Evolutionary conservation across 53 echinoderm and acorn worm genomes (phyloP), one percentile per base, ranked within the genome.

Genomic region (Patiria pectinifera): DNA sequence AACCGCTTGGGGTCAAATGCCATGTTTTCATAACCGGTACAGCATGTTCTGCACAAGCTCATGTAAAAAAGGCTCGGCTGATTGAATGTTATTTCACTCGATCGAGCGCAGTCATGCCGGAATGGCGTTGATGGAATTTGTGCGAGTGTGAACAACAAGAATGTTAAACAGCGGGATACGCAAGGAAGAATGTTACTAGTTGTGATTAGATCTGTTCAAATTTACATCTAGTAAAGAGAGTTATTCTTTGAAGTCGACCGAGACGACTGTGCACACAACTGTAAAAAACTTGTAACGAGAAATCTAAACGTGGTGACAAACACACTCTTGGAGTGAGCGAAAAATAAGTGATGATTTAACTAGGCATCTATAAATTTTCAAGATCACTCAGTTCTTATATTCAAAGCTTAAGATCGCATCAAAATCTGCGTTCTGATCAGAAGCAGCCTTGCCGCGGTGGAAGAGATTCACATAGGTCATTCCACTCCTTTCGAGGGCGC

Each of bases 1-100:
- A 24, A 63, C 43, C 58, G 49, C 61, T 53, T 44, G 77, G 61
- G 87, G 87, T 87, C 87, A 87, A 74, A 87, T 87, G 87, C 59
- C 76, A 87, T 87, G 78, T 87, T 87, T 76, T 76, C 61, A 87
- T 87, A 87, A 87, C 87, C 87, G 87, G 77, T 87, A 61, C 87
- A 87, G 87, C 87, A 87, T 87, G 87, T 87, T 87, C 45, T 61
- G 77, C 76, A 77, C 61, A 59, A 77, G 62, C 86, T 18, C 86
- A 58, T 14, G 76, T 53, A 60, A 78, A 78, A 77, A 60, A 14
- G 77, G 53, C 53, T 6, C 59, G 78, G 76, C 76, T 87, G 87
- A 87, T 78, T 87, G 87, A 77, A 87, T 87, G 87, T 77, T 87
- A 71, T 87, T 71, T 19, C 21, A 80, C 48, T 21, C 76, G 35